These are phyloP conservation scores for Propithecus deckenii DNA, from an alignment of 2,797 vertebrate species.

Conservation along the genomic window DNA sequence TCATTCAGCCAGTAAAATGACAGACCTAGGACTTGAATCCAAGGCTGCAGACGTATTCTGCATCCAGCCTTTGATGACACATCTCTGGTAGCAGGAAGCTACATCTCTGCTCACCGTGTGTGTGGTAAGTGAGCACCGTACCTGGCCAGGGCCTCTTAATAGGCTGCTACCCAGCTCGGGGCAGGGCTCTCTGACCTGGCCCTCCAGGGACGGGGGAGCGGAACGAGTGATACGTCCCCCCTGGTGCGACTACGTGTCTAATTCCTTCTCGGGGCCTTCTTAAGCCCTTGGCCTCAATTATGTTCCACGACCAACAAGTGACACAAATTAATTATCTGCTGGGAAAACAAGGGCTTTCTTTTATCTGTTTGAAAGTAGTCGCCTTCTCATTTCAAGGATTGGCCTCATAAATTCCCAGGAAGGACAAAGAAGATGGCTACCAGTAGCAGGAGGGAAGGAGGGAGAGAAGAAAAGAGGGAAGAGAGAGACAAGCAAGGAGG, in stretches of 20 bases:
- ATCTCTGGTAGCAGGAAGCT: not conserved
- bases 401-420: slow-evolving; percentile 45
- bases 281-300: slow-evolving; percentile 75
- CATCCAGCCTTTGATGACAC: not conserved
- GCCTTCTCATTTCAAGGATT: slow-evolving; percentile 76
- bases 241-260: slow-evolving; percentile 41
- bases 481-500: not conserved
- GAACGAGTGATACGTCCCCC: not conserved
- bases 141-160: not conserved
- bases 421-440: slow-evolving; percentile 69
- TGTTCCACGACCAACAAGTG: slow-evolving; percentile 57
- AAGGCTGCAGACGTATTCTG: not conserved
- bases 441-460: not conserved
- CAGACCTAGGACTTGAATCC: not conserved
- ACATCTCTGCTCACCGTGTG: not conserved
- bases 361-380: slow-evolving; percentile 70
- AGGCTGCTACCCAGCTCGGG: not conserved
- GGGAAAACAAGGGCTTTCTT: slow-evolving; percentile 57
- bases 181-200: not conserved
- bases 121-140: not conserved
- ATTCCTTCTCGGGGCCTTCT: slow-evolving; percentile 63
- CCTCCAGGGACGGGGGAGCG: not conserved
- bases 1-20: not conserved
- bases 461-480: not conserved
- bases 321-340: slow-evolving; percentile 75